phyloP scores from a whole-genome alignment of 2,797 vertebrate species.

The Linurgus olivaceus region DNA sequence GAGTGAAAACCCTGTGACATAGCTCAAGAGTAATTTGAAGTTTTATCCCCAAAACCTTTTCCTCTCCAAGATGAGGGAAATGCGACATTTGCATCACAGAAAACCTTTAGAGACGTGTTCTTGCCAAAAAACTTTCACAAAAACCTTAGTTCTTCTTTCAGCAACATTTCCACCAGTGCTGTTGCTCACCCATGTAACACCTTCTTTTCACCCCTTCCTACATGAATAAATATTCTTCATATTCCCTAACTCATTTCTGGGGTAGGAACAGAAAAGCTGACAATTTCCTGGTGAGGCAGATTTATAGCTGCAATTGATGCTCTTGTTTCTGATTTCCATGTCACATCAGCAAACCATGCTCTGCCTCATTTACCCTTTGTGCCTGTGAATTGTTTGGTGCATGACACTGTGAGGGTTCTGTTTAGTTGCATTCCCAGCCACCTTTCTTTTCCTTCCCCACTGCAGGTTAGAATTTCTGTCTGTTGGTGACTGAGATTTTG shows the following conservation, averaged over 20 bases:
- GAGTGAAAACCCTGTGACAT: neutral
- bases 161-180: neutral
- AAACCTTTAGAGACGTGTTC: neutral
- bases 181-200: neutral
- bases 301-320: neutral
- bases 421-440: neutral
- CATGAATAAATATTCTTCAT: conserved; percentile 3
- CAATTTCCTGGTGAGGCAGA: conserved; percentile 1
- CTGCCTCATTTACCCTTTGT: neutral
- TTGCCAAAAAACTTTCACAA: neutral
- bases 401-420: neutral
- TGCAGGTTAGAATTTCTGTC: neutral
- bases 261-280: neutral
- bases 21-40: neutral
- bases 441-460: neutral
- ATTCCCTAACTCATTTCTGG: neutral
- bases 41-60: neutral
- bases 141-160: neutral
- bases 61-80: neutral
- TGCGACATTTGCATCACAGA: neutral
- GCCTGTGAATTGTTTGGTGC: neutral
- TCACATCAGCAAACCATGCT: neutral
- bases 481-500: neutral
- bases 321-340: neutral
- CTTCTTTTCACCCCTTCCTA: conserved; percentile 14